Base-by-base conservation (phyloP, 1,140 invertebrate species). In the Aricia agestis region DNA sequence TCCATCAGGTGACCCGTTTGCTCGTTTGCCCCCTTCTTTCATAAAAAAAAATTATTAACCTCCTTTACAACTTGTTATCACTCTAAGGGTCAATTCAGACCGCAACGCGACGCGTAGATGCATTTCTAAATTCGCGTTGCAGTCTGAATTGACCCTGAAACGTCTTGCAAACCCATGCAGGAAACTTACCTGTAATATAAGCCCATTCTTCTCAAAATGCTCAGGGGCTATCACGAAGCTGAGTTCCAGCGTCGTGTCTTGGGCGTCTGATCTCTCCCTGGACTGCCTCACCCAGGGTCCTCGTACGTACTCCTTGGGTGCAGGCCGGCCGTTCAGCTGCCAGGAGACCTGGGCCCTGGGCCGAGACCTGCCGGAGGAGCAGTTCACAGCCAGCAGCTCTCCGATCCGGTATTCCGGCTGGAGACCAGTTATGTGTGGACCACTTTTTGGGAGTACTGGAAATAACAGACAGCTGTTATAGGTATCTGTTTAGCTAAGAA, bases 321-420 rank as follows among this genome's bases (percentile, higher is more conserved):
- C 82, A 11, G 88, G 83, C 79, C 90, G 91, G 80, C 95, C 95
- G 82, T 95, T 94, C 79, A 98, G 95, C 79, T 95, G 94, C 97
- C 97, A 97, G 72, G 93, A 94, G 45, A 98, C 92, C 73, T 95
- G 94, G 31, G 96, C 95, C 2, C 95, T 95, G 1, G 97, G 97
- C 76, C 96, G 94, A 10, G 96, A 97, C 68, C 94, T 92, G 17
- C 94, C 93, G 10, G 96, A 96, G 7, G 96, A 95, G 85, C 96
- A 97, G 83, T 97, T 97, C n/a, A 97, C 93, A 11, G 93, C 90
- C 11, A 97, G 94, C 3, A 92, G 89, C 73, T 97, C 96, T 2
- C 96, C 96, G 13, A 95, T 91, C 72, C 95, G 93, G 87, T 97
- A 97, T 59, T 95, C 93, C 0, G 94, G 93, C 75, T 93, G 92